Conservation (phyloP, 1,140 invertebrate species). For the Eueides isabella region DNA sequence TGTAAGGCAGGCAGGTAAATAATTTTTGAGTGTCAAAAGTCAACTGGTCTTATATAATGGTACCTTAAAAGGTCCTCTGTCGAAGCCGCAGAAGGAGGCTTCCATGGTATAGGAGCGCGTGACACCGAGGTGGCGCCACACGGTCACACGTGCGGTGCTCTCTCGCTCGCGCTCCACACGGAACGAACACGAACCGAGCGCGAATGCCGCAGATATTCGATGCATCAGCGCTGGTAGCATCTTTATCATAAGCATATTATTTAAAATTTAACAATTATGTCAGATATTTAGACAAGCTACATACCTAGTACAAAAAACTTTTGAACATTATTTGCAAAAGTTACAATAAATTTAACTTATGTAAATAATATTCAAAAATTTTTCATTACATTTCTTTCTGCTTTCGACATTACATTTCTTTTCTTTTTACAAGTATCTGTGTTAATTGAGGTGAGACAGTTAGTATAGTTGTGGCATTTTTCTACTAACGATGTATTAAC, state of each 20-base stretch:
- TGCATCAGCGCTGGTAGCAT: slow-evolving; percentile 88
- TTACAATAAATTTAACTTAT: too few relatives aligned
- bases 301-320: too few relatives aligned
- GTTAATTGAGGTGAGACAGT: neutral
- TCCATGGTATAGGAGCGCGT: slow-evolving; percentile 92
- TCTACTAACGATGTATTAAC: slow-evolving; percentile 27
- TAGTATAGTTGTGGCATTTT: slow-evolving; percentile 15
- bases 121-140: slow-evolving; percentile 93
- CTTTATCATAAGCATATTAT: slow-evolving; percentile 60
- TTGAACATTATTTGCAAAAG: too few relatives aligned
- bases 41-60: neutral
- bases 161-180: slow-evolving; percentile 90
- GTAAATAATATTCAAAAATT: too few relatives aligned
- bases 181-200: slow-evolving; percentile 89
- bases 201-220: slow-evolving; percentile 87
- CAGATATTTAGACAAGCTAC: neutral
- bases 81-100: slow-evolving; percentile 93
- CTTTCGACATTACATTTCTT: neutral
- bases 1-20: too few relatives aligned
- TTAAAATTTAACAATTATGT: neutral
- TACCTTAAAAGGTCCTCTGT: slow-evolving; percentile 88
- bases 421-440: slow-evolving; percentile 3
- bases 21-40: too few relatives aligned
- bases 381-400: too few relatives aligned
- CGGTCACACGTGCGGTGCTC: slow-evolving; percentile 91